Percentiles rank a stretch among this genome's conserved stretches.
Evolutionary conservation across 2,113 vertebrate species (phyloP).

Genomic region (Cynopterus brachyotis): DNA sequence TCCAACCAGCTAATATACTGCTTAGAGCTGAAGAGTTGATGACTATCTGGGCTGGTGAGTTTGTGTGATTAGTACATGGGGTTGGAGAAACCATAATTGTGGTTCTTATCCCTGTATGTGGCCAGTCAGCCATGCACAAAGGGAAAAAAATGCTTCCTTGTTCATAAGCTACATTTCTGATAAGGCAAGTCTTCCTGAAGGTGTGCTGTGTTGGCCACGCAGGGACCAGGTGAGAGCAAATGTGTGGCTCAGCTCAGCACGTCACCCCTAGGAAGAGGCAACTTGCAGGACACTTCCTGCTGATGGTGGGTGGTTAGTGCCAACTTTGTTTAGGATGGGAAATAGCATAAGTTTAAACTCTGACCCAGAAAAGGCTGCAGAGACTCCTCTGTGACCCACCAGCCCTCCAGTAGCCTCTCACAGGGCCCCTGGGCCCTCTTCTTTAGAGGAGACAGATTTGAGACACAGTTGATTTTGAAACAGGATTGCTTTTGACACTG

Average conservation of each 20-base stretch:
- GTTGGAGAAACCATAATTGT: background rate
- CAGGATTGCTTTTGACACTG: background rate
- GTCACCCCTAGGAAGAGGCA: background rate
- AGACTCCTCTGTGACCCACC: background rate
- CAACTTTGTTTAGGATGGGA: background rate
- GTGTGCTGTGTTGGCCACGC: rapidly evolving
- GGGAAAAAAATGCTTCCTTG: background rate
- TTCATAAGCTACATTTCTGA: conserved; percentile 16
- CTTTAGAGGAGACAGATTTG: background rate
- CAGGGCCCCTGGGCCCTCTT: background rate
- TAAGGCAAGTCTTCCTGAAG: background rate
- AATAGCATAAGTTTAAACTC: background rate
- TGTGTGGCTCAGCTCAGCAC: background rate
- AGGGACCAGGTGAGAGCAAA: background rate
- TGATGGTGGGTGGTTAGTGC: background rate
- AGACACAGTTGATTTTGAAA: background rate
- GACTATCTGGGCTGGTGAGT: conserved; percentile 28
- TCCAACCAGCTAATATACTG: background rate
- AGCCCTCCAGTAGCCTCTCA: background rate
- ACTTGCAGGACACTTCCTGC: background rate
- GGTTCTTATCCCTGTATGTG: conserved; percentile 6
- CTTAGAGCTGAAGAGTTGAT: background rate
- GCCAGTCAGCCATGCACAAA: conserved; percentile 6
- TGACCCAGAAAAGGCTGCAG: background rate
- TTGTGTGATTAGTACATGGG: background rate